These are phyloP conservation scores for Endotricha flammealis DNA, from an alignment of 2,888 invertebrate species.

Conservation along the genomic window DNA sequence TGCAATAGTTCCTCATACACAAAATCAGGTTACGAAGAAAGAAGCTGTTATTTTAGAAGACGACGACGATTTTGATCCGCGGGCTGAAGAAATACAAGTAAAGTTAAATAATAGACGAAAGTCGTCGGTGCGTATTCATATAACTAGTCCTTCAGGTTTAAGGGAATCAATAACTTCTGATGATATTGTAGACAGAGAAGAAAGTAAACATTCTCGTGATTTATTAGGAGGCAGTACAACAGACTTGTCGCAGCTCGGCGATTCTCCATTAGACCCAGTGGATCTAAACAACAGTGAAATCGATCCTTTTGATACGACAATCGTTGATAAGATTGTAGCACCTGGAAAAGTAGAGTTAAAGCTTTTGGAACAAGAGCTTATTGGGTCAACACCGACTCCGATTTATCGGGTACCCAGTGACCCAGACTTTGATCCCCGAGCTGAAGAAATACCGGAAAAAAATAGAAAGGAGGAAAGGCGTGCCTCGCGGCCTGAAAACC, in stretches of 20 bases:
- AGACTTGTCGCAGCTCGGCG: constrained; percentile 83
- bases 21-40: constrained; percentile 59
- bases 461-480: constrained; percentile 65
- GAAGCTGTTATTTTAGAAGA: constrained; percentile 61
- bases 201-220: constrained; percentile 76
- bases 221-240: constrained; percentile 87
- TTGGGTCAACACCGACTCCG: constrained; percentile 63
- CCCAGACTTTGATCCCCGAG: constrained; percentile 90
- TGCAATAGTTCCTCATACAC: constrained; percentile 79
- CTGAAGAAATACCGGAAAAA: constrained; percentile 83
- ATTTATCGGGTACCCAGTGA: constrained; percentile 79
- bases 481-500: constrained; percentile 81
- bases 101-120: constrained; percentile 63
- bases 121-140: constrained; percentile 78
- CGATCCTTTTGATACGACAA: constrained; percentile 93
- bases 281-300: constrained; percentile 77
- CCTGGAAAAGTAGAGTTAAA: constrained; percentile 89
- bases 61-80: constrained; percentile 81
- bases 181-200: constrained; percentile 61
- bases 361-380: constrained; percentile 86
- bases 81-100: constrained; percentile 76
- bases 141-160: constrained; percentile 81
- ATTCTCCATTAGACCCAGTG: constrained; percentile 82
- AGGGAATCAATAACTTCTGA: constrained; percentile 76
- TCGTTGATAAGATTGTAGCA: constrained; percentile 82